These are phyloP conservation scores for Salvelinus fontinalis DNA, from an alignment of 2,113 vertebrate genomes.

Conservation along the genomic window DNA sequence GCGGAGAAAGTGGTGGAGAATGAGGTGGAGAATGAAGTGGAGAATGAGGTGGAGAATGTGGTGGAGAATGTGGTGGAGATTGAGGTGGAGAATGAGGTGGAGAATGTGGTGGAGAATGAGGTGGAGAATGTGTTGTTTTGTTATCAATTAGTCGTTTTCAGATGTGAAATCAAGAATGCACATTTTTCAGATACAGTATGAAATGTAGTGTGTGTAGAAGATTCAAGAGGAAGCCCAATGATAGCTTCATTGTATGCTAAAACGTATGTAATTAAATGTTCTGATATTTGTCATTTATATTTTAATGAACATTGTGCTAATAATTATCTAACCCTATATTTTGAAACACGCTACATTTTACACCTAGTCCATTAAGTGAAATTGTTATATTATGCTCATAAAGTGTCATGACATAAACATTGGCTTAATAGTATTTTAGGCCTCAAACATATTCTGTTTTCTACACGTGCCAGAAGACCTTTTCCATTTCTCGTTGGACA, in stretches of 20 bases:
- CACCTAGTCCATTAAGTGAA: too few relatives aligned
- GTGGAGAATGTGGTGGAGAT: not conserved
- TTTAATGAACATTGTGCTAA: too few relatives aligned
- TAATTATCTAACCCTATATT: too few relatives aligned
- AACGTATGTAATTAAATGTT: too few relatives aligned
- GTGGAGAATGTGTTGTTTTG: too few relatives aligned
- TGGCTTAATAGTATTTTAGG: constrained; percentile 65
- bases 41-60: too few relatives aligned
- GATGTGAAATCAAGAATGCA: too few relatives aligned
- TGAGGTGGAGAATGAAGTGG: not conserved
- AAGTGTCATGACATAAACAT: not conserved
- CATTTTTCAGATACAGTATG: not conserved
- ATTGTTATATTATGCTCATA: not conserved
- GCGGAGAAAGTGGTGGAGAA: not conserved
- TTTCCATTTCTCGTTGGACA: constrained; percentile 51
- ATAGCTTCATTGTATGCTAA: not conserved
- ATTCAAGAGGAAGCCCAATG: not conserved
- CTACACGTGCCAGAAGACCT: constrained; percentile 76
- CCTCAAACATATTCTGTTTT: constrained; percentile 73
- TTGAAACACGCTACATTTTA: too few relatives aligned
- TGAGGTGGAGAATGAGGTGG: not conserved
- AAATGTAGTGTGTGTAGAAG: too few relatives aligned
- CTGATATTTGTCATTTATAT: too few relatives aligned
- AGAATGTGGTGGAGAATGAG: too few relatives aligned
- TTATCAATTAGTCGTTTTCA: too few relatives aligned